Conservation (phyloP, 37 sponge, comb jelly and placozoan genomes). For the Hexactinellida sp. region DNA sequence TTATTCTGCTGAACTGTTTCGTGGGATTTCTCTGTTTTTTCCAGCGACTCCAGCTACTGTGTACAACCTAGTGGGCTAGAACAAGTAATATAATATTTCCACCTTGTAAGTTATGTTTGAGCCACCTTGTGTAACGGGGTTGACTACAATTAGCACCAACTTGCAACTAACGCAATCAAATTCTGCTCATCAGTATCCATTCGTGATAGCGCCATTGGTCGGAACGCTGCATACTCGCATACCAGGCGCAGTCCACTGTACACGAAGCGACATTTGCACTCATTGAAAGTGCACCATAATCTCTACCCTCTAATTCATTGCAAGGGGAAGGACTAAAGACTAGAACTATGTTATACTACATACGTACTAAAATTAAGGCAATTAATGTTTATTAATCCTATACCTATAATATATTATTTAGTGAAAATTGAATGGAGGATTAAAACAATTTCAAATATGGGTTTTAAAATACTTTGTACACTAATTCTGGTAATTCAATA, state of each 20-base stretch:
- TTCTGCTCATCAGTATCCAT: neutral
- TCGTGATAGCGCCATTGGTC: neutral
- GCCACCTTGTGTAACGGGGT: neutral
- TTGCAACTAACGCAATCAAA: conserved; percentile 12
- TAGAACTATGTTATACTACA: neutral
- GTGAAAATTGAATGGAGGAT: no score
- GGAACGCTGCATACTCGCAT: neutral
- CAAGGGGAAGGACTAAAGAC: neutral
- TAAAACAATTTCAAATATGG: no score
- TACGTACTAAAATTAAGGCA: no score
- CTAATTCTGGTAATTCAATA: no score
- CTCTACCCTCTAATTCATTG: neutral
- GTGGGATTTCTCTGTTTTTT: no score
- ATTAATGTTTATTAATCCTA: no score
- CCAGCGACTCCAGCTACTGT: no score
- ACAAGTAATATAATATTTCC: neutral
- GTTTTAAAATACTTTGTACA: no score
- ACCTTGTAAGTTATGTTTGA: neutral
- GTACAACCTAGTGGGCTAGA: no score
- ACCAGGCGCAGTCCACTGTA: neutral
- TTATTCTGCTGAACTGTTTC: no score
- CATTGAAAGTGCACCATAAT: neutral
- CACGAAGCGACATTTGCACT: neutral
- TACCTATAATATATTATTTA: no score
- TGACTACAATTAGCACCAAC: neutral